Percentiles rank a stretch among this genome's conserved stretches.
phyloP scores from a whole-genome alignment of 2,113 vertebrate species.

The Hippocampus guttulatus region DNA sequence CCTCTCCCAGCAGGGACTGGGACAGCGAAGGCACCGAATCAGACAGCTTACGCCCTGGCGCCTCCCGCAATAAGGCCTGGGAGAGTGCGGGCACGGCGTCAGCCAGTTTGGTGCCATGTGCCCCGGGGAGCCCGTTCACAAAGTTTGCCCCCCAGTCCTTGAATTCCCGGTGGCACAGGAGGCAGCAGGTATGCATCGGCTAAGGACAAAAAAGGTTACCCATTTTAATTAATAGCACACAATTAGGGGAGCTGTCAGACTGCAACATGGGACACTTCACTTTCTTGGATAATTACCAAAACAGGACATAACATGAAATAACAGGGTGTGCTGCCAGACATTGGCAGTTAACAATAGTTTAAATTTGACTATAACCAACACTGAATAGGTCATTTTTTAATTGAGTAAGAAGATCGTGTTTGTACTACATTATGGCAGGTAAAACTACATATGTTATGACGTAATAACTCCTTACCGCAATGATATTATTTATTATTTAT shows the following conservation, averaged over 20 bases:
- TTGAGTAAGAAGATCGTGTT: not conserved
- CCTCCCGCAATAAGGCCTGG: conserved; percentile 90
- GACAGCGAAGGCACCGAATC: conserved; percentile 92
- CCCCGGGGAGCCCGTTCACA: conserved; percentile 83
- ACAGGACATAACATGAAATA: not conserved
- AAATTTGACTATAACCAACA: not conserved
- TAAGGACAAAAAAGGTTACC: conserved; percentile 60
- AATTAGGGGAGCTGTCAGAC: not conserved
- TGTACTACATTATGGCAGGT: too few relatives aligned
- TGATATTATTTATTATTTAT: too few relatives aligned
- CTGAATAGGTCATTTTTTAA: not conserved
- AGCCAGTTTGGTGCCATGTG: conserved; percentile 83
- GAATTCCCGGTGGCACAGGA: conserved; percentile 93
- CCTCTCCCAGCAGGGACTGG: conserved; percentile 94
- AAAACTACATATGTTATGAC: too few relatives aligned
- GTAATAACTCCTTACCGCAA: too few relatives aligned
- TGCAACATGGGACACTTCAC: not conserved
- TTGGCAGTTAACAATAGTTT: not conserved
- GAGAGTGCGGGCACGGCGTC: conserved; percentile 86
- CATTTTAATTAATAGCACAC: not conserved
- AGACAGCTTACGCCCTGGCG: conserved; percentile 81
- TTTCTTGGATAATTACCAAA: not conserved
- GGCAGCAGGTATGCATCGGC: conserved; percentile 94
- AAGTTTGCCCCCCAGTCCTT: conserved; percentile 91
- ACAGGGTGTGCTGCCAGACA: not conserved